Base-by-base conservation (phyloP, 1,140 invertebrate genomes). In the Achatina immaculata region DNA sequence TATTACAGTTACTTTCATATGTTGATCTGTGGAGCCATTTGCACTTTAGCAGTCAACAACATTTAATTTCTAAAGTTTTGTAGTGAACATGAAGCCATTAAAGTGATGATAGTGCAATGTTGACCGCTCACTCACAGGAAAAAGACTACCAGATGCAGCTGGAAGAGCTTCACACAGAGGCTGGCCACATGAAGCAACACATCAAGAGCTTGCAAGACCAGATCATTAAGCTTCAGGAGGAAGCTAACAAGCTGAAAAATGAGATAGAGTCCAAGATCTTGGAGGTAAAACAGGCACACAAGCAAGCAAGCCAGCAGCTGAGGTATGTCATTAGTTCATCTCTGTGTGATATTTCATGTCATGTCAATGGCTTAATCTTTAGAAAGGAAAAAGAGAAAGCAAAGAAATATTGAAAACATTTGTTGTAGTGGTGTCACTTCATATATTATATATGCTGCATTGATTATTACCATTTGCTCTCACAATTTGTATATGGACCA, bases 151-250 rank as follows among this genome's bases (percentile, higher is more conserved):
- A 82, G n/a, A 84, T 89, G 28, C 84, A 85, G 65, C 62, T 86
- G 31, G 88, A 90, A 74, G 91, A 91, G 78, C 83, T 90, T 38
- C 84, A 90, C 74, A 85, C 83, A 62, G 87, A 89, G 81, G 86
- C 91, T 19, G 83, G 83, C n/a, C 84, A 87, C n/a, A 71, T 87
- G 65, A 89, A 91, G 75, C 76, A 84, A 72, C 86, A 88, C 71
- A 88, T 90, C 19, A 84, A 81, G 43, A 89, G 88, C 69, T 74
- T 91, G 66, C 86, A 90, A 68, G 85, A 87, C 40, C 89, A 90
- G 71, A 69, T 89, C 7, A 75, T 65, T 34, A 84, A 84, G 28
- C 83, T 89, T 16, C 84, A 90, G 82, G 79, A 81, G n/a, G 82
- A 83, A 71, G 86, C 90, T 24, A 84, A 85, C 31, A 79, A 86